A percentile compares a stretch with the other conserved stretches of the same genome.
These are phyloP conservation scores for Sitta europaea DNA, from an alignment of 2,113 vertebrate genomes.

Conservation along the genomic window DNA sequence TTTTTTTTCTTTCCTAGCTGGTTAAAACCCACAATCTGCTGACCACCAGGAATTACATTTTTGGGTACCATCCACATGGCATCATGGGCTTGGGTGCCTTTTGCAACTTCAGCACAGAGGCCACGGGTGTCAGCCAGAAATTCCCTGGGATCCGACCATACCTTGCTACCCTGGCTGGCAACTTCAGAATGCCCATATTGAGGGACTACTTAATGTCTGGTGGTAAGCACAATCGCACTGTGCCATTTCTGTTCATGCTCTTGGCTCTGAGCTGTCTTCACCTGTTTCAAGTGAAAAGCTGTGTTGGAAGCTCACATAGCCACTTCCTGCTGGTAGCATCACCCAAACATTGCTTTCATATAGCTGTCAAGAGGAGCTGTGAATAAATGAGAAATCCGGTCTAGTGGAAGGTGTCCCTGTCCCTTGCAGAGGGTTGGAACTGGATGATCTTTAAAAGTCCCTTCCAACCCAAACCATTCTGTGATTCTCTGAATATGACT, in stretches of 20 bases:
- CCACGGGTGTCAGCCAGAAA: slow-evolving; percentile 90
- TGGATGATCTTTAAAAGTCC: not conserved
- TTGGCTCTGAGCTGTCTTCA: not conserved
- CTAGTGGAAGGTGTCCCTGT: not conserved
- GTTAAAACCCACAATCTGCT: slow-evolving; percentile 93
- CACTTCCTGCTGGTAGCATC: not conserved
- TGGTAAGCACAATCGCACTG: slow-evolving; percentile 72
- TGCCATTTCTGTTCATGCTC: not conserved
- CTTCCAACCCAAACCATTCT: not conserved
- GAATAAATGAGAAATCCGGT: not conserved
- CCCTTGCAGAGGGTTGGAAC: not conserved
- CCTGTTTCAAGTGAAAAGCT: not conserved
- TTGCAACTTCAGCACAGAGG: slow-evolving; percentile 96
- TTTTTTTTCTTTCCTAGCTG: slow-evolving; percentile 73
- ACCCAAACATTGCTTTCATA: not conserved
- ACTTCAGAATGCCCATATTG: slow-evolving; percentile 90
- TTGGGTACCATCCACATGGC: slow-evolving; percentile 95
- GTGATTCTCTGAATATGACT: not conserved
- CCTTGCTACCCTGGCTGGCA: slow-evolving; percentile 91
- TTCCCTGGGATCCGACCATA: slow-evolving; percentile 92
- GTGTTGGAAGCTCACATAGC: not conserved
- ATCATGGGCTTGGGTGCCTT: slow-evolving; percentile 94
- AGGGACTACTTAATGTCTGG: slow-evolving; percentile 97
- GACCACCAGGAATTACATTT: slow-evolving; percentile 92
- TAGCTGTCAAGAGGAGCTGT: not conserved